A percentile compares a stretch with the other conserved stretches of the same genome.
Conservation (phyloP, 2,888 invertebrate species). For the Euclidia mi region DNA sequence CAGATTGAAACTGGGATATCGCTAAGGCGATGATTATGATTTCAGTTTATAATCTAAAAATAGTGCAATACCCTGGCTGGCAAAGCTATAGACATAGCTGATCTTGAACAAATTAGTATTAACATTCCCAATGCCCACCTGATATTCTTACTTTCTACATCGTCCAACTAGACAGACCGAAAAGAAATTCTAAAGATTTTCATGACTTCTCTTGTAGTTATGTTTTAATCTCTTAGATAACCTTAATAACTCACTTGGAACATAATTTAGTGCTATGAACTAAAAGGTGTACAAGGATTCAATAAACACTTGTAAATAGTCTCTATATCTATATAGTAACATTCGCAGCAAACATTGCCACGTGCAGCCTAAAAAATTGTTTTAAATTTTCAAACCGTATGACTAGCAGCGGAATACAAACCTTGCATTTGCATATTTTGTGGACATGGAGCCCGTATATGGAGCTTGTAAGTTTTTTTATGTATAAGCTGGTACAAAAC, state of each 20-base stretch:
- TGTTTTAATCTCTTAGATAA: constrained; percentile 32
- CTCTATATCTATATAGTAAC: constrained; percentile 45
- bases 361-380: constrained; percentile 71
- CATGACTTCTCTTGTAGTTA: background rate
- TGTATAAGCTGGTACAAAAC: constrained; percentile 21
- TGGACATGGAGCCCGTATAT: constrained; percentile 37
- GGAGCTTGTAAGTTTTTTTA: constrained; percentile 35
- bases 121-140: too few species aligned
- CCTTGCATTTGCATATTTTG: constrained; percentile 62
- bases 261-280: constrained; percentile 56
- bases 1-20: too few species aligned
- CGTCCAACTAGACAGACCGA: too few species aligned
- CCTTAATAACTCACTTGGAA: constrained; percentile 28
- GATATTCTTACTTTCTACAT: too few species aligned
- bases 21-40: too few species aligned
- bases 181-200: too few species aligned
- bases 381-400: constrained; percentile 65
- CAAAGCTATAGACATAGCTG: too few species aligned
- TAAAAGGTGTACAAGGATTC: background rate
- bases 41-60: too few species aligned
- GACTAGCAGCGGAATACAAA: constrained; percentile 28
- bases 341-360: constrained; percentile 75
- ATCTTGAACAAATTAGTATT: too few species aligned
- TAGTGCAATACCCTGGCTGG: too few species aligned
- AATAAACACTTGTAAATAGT: background rate